Evolutionary conservation across 2,113 vertebrate genomes (phyloP).

Genomic region (Corythornis cristatus): DNA sequence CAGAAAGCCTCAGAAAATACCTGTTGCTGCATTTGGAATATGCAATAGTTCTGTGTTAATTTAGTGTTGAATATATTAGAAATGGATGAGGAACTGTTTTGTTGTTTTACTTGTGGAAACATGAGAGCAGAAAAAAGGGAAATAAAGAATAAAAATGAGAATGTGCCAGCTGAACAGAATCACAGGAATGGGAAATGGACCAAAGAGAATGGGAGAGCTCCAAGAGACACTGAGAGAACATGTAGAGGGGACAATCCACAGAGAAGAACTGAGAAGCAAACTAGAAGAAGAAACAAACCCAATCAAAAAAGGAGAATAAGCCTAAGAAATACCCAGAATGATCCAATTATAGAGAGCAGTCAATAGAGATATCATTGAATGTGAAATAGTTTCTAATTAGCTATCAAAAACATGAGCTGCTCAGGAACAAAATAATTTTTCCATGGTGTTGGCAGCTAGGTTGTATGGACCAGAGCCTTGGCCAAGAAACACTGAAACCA

Average conservation of each 20-base stretch:
- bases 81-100: neutral
- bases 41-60: neutral
- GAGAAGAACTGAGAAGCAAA: neutral
- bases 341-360: neutral
- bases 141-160: neutral
- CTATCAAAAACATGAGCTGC: neutral
- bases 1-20: neutral
- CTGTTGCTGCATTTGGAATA: neutral
- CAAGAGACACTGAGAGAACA: neutral
- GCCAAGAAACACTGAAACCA: neutral
- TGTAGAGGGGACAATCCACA: neutral
- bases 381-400: conserved; percentile 1
- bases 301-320: neutral
- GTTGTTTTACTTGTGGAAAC: neutral
- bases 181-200: neutral
- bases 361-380: neutral
- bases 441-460: neutral
- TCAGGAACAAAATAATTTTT: neutral
- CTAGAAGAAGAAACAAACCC: neutral
- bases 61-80: neutral
- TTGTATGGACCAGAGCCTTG: neutral
- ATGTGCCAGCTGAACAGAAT: neutral
- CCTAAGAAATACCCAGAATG: neutral
- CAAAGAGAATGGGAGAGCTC: neutral
- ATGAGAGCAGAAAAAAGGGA: neutral